Conservation (phyloP, 1,140 invertebrate genomes). For the Littorina saxatilis region DNA sequence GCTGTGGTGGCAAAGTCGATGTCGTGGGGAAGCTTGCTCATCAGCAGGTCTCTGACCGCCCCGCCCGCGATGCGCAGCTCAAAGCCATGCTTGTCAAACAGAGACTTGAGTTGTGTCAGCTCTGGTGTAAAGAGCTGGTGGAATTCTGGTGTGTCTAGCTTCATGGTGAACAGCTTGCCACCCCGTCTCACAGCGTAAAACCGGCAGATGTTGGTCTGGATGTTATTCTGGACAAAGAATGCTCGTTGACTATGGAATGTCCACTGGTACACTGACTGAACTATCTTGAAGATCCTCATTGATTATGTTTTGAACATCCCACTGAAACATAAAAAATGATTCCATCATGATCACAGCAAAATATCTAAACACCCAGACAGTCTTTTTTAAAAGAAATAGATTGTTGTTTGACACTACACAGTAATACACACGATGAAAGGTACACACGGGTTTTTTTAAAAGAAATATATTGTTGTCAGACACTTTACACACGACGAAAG, state of each 20-base stretch:
- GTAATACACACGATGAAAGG: no score
- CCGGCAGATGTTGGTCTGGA: not conserved
- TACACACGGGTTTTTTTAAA: no score
- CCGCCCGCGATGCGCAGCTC: conserved; percentile 96
- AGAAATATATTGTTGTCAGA: no score
- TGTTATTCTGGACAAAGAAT: no score
- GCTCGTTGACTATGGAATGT: not conserved
- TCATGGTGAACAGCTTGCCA: conserved; percentile 73
- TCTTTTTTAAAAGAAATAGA: no score
- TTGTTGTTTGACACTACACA: no score
- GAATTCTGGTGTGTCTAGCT: conserved; percentile 79
- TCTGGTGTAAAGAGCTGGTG: conserved; percentile 89
- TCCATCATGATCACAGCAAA: no score
- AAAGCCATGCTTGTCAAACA: conserved; percentile 90
- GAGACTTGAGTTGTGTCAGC: conserved; percentile 80
- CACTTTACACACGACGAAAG: no score
- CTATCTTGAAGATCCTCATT: conserved; percentile 5
- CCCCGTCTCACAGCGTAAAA: not conserved
- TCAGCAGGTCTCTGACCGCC: conserved; percentile 95
- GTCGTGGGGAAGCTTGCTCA: conserved; percentile 90
- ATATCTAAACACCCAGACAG: no score
- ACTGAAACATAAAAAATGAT: no score
- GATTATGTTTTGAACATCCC: not conserved
- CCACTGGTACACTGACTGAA: not conserved
- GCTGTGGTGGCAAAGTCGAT: conserved; percentile 98